Evolutionary conservation across 2,888 invertebrate species (phyloP), one percentile per base, ranked within the genome.

Genomic region (Temnothorax ravouxi): DNA sequence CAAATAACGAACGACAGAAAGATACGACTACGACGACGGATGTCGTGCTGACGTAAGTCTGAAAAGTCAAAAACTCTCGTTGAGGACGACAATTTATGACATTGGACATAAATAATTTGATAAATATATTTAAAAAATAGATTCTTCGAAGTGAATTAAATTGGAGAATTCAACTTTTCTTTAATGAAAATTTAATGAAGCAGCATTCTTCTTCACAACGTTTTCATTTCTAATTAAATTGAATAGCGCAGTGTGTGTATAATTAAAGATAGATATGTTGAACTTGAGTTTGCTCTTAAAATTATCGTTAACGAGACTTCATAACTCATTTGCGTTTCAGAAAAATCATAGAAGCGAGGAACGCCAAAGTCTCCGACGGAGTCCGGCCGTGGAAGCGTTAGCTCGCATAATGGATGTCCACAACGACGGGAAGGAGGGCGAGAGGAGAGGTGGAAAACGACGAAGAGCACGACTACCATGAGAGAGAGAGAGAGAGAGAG

Each of bases 361-460:
- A 38, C n/a, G 44, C 15, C n/a, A 44, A 56, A 41, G 13, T 41
- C 67, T 9, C 38, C n/a, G 62, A 21, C 50, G 50, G 41, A 76
- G 50, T 66, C 52, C 71, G 34, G 25, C 71, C 44, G 56, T 71
- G 44, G 79, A 79, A 79, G 29, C 71, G 83, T 75, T 84, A 72
- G 74, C 44, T 86, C 84, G 54, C 61, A 88, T 81, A 89, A 88
- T 87, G 82, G 79, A 83, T 77, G 56, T 66, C 74, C 54, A 76
- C 50, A 82, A 82, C 29, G 71, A 72, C 64, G 75, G 34, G 44
- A 29, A 41, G 67, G 41, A 29, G 41, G 3, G 52, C 13, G 29
- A 67, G 67, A 50, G 18, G 75, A 15, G 50, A 4, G 21, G 69
- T 25, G 21, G 18, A 9, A 18, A 25, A 41, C 56, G 44, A 54